Conservation (phyloP, 2,113 vertebrate genomes). For the Montifringilla adamsi region DNA sequence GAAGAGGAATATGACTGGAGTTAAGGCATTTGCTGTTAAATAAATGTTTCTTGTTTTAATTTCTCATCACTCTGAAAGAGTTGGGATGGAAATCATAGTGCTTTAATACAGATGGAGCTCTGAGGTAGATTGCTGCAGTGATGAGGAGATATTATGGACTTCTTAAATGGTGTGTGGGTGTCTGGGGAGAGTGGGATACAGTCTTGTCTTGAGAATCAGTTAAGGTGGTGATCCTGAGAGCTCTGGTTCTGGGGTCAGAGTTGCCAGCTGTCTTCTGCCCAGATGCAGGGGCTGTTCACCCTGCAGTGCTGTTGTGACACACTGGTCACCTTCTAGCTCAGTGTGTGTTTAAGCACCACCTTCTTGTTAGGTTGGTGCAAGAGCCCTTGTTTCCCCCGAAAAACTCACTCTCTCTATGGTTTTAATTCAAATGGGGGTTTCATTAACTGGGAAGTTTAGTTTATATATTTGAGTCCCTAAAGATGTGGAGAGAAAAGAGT, state of each 20-base stretch:
- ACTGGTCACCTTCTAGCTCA: background rate
- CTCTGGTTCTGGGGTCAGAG: background rate
- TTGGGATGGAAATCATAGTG: background rate
- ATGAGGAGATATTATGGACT: background rate
- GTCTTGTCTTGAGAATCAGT: background rate
- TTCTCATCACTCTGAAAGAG: background rate
- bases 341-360: background rate
- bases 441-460: background rate
- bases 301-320: background rate
- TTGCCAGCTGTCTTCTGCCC: background rate
- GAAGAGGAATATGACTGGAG: background rate
- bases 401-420: background rate
- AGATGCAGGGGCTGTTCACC: background rate
- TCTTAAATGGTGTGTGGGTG: background rate
- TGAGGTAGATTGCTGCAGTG: background rate
- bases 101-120: background rate
- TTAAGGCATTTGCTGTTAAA: slow-evolving; percentile 29
- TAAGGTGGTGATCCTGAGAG: background rate
- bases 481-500: background rate
- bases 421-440: background rate
- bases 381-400: background rate
- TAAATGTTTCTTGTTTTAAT: background rate
- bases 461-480: background rate
- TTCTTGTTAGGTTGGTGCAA: background rate
- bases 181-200: background rate